These are phyloP conservation scores for Resseliella maxima DNA, from an alignment of 2,888 invertebrate genomes.

Conservation along the genomic window DNA sequence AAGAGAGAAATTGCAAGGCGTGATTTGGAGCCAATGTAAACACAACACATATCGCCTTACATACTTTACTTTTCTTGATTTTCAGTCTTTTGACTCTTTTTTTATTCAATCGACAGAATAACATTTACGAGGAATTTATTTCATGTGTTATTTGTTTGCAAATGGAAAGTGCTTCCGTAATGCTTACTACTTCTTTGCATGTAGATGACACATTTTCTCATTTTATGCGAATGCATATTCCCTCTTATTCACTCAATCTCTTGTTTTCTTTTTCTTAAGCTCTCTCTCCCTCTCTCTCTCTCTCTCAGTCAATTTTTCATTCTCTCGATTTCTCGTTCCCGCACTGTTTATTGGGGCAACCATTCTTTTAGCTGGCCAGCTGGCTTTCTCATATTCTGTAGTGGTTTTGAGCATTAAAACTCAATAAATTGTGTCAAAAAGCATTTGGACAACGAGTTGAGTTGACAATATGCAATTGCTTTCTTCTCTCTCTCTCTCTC, in stretches of 20 bases:
- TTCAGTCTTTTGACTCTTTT: not conserved
- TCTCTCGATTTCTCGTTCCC: not conserved
- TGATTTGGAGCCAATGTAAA: slow-evolving; percentile 30
- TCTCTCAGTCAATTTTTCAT: not conserved
- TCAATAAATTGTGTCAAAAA: not conserved
- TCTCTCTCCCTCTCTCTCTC: not conserved
- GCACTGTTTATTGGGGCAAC: not conserved
- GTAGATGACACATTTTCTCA: slow-evolving; percentile 7
- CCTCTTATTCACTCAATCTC: no score
- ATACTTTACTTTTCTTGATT: not conserved
- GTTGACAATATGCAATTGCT: not conserved
- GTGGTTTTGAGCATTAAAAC: not conserved
- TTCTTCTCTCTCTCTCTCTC: no score
- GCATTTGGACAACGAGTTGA: not conserved
- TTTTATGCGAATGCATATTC: not conserved
- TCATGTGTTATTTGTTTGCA: not conserved
- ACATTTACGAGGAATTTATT: not conserved
- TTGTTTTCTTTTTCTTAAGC: no score
- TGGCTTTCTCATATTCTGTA: no score
- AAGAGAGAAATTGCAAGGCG: not conserved
- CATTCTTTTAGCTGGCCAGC: not conserved
- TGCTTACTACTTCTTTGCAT: not conserved
- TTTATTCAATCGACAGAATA: not conserved
- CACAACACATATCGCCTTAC: slow-evolving; percentile 24
- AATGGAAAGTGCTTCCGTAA: slow-evolving; percentile 15